Percentiles rank a stretch among this genome's conserved stretches.
Conservation (phyloP, 2,113 vertebrate genomes). For the Plecturocebus donacophilus region DNA sequence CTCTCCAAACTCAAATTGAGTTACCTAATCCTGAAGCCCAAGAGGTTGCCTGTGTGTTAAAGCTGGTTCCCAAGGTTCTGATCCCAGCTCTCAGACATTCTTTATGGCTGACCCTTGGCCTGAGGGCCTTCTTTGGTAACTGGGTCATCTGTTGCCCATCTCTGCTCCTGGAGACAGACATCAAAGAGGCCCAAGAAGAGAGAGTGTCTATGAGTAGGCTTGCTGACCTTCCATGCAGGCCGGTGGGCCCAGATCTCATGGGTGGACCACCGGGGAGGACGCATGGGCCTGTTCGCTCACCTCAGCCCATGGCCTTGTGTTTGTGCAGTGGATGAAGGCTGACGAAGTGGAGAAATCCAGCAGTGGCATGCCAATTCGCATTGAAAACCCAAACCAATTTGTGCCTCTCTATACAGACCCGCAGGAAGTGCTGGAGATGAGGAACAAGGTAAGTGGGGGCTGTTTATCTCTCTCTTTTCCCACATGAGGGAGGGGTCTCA, state of each 20-base stretch:
- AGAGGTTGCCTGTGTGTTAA: not conserved
- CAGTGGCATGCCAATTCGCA: conserved; percentile 94
- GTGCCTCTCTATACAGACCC: conserved; percentile 98
- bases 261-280: not conserved
- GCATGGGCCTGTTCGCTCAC: fast-evolving
- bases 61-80: not conserved
- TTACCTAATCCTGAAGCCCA: not conserved
- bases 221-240: not conserved
- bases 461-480: not conserved
- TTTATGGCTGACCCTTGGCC: not conserved
- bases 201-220: not conserved
- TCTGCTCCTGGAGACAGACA: not conserved
- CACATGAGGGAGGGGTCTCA: fast-evolving
- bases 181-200: not conserved
- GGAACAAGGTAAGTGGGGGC: conserved; percentile 91
- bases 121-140: not conserved
- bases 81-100: not conserved
- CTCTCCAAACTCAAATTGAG: not conserved
- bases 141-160: not conserved
- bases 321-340: conserved; percentile 93
- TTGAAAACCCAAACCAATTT: conserved; percentile 97
- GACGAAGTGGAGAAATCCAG: conserved; percentile 92
- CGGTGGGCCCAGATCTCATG: not conserved
- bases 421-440: conserved; percentile 96
- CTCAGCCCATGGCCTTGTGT: conserved; percentile 36